Evolutionary conservation across 2,113 vertebrate genomes (phyloP).

Genomic region (Ascaphus truei): DNA sequence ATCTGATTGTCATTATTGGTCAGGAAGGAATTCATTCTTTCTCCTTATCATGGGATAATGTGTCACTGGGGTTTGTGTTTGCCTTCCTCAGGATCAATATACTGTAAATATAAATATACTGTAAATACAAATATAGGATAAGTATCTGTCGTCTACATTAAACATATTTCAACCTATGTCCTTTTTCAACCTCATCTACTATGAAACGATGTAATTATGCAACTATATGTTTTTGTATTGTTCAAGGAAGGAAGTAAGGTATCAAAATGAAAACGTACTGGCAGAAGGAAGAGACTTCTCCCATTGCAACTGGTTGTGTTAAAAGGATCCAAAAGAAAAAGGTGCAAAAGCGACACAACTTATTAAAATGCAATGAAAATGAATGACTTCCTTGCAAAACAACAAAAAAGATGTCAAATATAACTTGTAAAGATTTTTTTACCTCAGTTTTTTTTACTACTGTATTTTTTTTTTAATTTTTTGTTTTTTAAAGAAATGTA

Average conservation of each 20-base stretch:
- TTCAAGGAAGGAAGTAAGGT: conserved; percentile 60
- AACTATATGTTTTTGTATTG: background rate
- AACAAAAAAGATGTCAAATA: conserved; percentile 67
- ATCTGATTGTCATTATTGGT: too few species aligned
- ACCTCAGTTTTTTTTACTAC: conserved; percentile 90
- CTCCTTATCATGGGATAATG: too few species aligned
- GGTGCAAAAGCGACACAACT: conserved; percentile 26
- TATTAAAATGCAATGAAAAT: conserved; percentile 29
- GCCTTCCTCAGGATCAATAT: too few species aligned
- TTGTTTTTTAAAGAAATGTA: conserved; percentile 9
- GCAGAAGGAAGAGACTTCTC: background rate
- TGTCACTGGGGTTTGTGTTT: too few species aligned
- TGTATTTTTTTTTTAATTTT: conserved; percentile 76
- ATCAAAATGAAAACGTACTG: background rate
- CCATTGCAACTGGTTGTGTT: conserved; percentile 28
- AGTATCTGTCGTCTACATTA: too few species aligned
- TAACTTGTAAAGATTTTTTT: conserved; percentile 72
- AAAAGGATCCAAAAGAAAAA: conserved; percentile 14
- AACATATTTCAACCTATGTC: too few species aligned
- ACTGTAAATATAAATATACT: too few species aligned
- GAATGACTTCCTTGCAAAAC: conserved; percentile 47
- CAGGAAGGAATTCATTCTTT: too few species aligned
- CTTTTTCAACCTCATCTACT: too few species aligned
- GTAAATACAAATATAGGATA: too few species aligned
- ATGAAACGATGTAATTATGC: too few species aligned